Percentiles rank a stretch among this genome's conserved stretches.
These are phyloP conservation scores for Aleiodes sp. DNA, from an alignment of 1,140 invertebrate species.

Conservation along the genomic window DNA sequence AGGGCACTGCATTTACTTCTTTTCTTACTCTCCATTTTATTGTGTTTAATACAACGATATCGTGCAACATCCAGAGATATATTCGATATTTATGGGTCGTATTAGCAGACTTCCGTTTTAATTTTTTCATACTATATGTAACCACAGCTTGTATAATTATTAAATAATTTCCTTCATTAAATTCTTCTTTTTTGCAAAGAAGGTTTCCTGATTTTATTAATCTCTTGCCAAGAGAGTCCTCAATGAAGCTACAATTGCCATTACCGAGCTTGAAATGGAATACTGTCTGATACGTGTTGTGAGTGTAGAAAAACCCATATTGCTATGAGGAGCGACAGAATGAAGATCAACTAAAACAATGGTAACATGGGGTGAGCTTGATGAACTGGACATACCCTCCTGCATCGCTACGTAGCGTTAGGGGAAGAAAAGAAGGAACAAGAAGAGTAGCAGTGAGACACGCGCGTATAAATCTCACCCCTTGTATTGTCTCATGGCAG, in stretches of 20 bases:
- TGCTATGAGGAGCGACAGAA: slow-evolving; percentile 4
- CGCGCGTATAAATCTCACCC: slow-evolving; percentile 54
- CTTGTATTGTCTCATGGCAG: slow-evolving; percentile 52
- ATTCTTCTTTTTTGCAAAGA: not conserved
- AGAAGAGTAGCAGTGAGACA: slow-evolving; percentile 46
- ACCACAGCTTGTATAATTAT: too few species aligned
- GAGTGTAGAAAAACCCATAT: slow-evolving; percentile 28
- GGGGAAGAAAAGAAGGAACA: slow-evolving; percentile 17
- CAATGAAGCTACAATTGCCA: slow-evolving; percentile 29
- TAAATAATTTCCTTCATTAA: too few species aligned
- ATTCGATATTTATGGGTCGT: not conserved
- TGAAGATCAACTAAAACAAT: slow-evolving; percentile 13
- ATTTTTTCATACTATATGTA: too few species aligned
- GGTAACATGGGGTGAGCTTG: slow-evolving; percentile 20
- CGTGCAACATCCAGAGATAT: not conserved
- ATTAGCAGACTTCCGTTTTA: not conserved
- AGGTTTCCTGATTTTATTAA: slow-evolving; percentile 12
- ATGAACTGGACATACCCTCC: slow-evolving; percentile 38
- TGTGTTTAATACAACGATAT: slow-evolving; percentile 16
- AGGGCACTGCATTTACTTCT: not conserved
- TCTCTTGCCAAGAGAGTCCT: not conserved
- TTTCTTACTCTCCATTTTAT: not conserved
- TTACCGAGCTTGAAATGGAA: slow-evolving; percentile 31
- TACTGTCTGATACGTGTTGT: slow-evolving; percentile 38
- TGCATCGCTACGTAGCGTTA: slow-evolving; percentile 15